Conservation (phyloP, 1,140 invertebrate genomes). For the Andricus grossulariae region DNA sequence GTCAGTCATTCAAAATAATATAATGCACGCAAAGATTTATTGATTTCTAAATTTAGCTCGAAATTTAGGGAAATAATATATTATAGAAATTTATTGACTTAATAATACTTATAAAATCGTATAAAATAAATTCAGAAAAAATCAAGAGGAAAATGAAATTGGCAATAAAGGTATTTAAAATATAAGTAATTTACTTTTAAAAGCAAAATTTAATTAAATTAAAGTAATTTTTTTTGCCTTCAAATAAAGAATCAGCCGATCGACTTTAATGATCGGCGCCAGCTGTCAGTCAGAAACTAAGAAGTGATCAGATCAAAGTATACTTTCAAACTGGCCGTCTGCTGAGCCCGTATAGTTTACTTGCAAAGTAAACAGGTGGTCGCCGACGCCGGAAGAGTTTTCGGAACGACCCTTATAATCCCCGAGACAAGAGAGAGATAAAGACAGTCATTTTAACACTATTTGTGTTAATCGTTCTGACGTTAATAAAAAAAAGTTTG, state of each 20-base stretch:
- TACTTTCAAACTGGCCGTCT: not conserved
- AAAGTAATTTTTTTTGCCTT: not conserved
- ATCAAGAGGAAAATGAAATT: no score
- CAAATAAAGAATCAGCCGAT: not conserved
- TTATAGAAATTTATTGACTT: no score
- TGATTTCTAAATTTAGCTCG: no score
- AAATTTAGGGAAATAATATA: no score
- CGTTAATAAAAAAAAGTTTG: not conserved
- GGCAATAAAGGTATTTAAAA: no score
- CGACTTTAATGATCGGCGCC: not conserved
- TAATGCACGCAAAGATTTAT: no score
- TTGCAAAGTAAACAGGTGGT: slow-evolving; percentile 21
- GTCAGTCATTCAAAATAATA: not conserved
- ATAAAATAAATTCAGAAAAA: no score
- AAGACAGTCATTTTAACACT: not conserved
- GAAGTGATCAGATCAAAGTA: slow-evolving; percentile 6
- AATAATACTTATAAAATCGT: no score
- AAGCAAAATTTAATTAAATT: no score
- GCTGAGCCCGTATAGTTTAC: not conserved
- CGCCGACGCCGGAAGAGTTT: slow-evolving; percentile 22
- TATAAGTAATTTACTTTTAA: no score
- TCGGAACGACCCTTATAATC: slow-evolving; percentile 8
- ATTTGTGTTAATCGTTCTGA: not conserved
- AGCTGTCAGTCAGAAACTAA: not conserved
- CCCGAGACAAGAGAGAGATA: slow-evolving; percentile 4